Conservation (phyloP, 1,140 invertebrate genomes). For the Oppia nitens region DNA sequence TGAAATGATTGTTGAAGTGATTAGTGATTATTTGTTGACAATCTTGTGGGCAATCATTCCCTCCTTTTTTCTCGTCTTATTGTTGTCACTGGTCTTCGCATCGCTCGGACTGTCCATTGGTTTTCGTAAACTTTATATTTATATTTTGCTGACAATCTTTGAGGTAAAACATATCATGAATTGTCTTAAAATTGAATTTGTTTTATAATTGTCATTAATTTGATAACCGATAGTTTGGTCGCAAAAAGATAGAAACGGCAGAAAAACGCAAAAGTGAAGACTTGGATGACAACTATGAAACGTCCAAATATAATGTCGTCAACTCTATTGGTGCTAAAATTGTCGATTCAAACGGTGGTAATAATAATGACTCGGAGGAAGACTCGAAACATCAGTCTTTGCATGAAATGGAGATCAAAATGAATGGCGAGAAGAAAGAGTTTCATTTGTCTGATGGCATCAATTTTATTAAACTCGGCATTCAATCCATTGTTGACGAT, state of each 20-base stretch:
- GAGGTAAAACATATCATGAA: constrained; percentile 19
- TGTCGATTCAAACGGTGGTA: neutral
- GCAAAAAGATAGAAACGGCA: neutral
- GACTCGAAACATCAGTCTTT: neutral
- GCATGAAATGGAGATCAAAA: neutral
- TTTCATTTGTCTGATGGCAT: constrained; percentile 19
- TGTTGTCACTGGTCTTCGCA: constrained; percentile 9
- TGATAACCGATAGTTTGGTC: neutral
- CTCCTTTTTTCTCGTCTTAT: constrained; percentile 5
- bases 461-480: constrained; percentile 18
- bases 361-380: neutral
- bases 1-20: too few relatives aligned
- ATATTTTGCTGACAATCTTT: constrained; percentile 19
- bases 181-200: neutral
- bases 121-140: constrained; percentile 17
- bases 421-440: constrained; percentile 12
- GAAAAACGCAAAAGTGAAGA: neutral
- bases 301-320: neutral
- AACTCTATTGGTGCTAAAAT: neutral
- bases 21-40: too few relatives aligned
- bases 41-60: too few relatives aligned
- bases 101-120: constrained; percentile 16
- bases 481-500: constrained; percentile 71
- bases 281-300: neutral
- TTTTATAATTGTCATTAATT: neutral